Evolutionary conservation across 2,113 vertebrate species (phyloP).

Genomic region (Abramis brama): DNA sequence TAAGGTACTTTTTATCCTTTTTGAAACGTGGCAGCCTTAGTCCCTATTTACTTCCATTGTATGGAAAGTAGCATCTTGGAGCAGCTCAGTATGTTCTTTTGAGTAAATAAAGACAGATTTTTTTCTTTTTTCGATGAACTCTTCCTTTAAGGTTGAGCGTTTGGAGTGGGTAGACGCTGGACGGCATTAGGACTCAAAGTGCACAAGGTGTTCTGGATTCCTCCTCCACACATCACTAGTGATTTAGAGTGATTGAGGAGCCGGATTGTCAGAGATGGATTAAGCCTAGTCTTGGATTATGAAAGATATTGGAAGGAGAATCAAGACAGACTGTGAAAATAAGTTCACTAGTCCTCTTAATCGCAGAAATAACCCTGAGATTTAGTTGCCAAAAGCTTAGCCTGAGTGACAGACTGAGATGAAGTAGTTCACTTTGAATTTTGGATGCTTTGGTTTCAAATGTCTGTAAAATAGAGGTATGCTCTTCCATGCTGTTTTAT

Average conservation of each 20-base stretch:
- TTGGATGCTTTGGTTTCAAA: not conserved
- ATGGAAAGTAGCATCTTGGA: not conserved
- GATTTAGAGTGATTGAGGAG: conserved; percentile 34
- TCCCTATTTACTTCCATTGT: not conserved
- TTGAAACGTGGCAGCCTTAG: not conserved
- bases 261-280: conserved; percentile 9
- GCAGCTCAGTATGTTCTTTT: not conserved
- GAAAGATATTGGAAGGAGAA: not conserved
- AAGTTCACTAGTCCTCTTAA: conserved; percentile 22
- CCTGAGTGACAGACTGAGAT: conserved; percentile 16
- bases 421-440: not conserved
- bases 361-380: not conserved
- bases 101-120: not conserved
- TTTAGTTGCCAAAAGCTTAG: conserved; percentile 12
- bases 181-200: not conserved
- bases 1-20: not conserved
- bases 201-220: conserved; percentile 5
- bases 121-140: not conserved
- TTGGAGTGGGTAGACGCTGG: not conserved
- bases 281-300: conserved; percentile 36
- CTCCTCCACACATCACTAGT: conserved; percentile 1
- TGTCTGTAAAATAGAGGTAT: not conserved
- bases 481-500: not conserved
- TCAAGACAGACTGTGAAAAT: conserved; percentile 15
- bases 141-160: not conserved